Evolutionary conservation across 2,888 invertebrate species (phyloP).

Genomic region (Masnerella sp.): DNA sequence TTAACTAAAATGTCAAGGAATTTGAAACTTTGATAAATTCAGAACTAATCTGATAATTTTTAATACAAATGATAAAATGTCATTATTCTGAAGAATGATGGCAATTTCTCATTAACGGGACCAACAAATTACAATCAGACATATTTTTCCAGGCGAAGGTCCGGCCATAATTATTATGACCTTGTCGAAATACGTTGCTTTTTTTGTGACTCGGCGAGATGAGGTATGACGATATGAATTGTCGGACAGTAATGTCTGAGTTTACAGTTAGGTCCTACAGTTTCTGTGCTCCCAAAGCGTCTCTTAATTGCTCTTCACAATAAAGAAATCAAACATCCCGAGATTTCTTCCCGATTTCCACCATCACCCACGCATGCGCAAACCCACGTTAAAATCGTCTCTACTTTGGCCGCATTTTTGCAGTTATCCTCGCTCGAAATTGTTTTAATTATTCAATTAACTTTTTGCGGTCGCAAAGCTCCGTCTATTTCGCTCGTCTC

Average conservation of each 20-base stretch:
- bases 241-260: slow-evolving; percentile 33
- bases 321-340: slow-evolving; percentile 37
- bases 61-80: no score
- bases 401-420: no score
- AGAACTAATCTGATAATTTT: neutral
- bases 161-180: slow-evolving; percentile 29
- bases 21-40: no score
- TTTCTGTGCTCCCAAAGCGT: slow-evolving; percentile 24
- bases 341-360: no score
- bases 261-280: slow-evolving; percentile 41
- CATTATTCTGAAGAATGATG: no score
- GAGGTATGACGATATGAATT: slow-evolving; percentile 28
- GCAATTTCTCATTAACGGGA: slow-evolving; percentile 3
- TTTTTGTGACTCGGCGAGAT: slow-evolving; percentile 33
- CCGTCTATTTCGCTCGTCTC: neutral
- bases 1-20: no score
- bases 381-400: no score
- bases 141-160: slow-evolving; percentile 14
- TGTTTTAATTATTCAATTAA: neutral
- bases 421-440: no score
- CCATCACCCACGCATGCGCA: no score
- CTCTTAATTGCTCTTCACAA: slow-evolving; percentile 31
- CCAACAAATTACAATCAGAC: slow-evolving; percentile 14
- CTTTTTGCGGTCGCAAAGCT: no score
- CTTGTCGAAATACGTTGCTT: slow-evolving; percentile 22